These are phyloP conservation scores for Hedya salicella DNA, from an alignment of 2,888 invertebrate genomes.

Conservation along the genomic window DNA sequence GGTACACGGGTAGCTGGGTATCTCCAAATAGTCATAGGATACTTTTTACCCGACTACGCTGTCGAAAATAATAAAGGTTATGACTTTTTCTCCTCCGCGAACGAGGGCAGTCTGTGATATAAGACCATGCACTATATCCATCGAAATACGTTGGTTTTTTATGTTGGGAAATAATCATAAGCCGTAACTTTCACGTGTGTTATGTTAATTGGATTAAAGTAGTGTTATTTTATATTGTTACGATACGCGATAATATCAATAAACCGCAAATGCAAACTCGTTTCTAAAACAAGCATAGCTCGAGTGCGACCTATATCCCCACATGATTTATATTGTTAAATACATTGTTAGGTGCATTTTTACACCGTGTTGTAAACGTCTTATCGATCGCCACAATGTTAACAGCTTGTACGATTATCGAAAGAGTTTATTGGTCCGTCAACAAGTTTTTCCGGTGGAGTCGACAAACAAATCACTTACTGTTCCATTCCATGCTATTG, in stretches of 20 bases:
- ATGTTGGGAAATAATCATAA: neutral
- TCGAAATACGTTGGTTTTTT: neutral
- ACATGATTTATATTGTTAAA: slow-evolving; percentile 6
- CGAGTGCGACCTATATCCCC: slow-evolving; percentile 13
- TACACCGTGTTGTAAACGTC: neutral
- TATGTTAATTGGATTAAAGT: slow-evolving; percentile 17
- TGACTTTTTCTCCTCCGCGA: too few species aligned
- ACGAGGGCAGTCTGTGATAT: too few species aligned
- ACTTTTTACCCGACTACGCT: too few species aligned
- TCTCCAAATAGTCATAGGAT: too few species aligned
- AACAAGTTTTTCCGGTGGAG: slow-evolving; percentile 16
- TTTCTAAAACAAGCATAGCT: neutral
- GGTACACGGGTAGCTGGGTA: too few species aligned
- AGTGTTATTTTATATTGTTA: slow-evolving; percentile 28
- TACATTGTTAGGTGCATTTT: neutral
- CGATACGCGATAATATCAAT: slow-evolving; percentile 20
- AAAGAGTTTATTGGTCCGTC: slow-evolving; percentile 28
- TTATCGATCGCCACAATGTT: slow-evolving; percentile 12
- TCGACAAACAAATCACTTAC: slow-evolving; percentile 18
- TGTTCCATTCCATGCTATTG: slow-evolving; percentile 14
- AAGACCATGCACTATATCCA: too few species aligned
- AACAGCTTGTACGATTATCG: neutral
- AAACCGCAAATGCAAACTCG: slow-evolving; percentile 11
- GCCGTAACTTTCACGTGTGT: slow-evolving; percentile 7
- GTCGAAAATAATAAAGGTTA: too few species aligned